Evolutionary conservation across 2,888 invertebrate species (phyloP).

Genomic region (Drosophila setosimentum): DNA sequence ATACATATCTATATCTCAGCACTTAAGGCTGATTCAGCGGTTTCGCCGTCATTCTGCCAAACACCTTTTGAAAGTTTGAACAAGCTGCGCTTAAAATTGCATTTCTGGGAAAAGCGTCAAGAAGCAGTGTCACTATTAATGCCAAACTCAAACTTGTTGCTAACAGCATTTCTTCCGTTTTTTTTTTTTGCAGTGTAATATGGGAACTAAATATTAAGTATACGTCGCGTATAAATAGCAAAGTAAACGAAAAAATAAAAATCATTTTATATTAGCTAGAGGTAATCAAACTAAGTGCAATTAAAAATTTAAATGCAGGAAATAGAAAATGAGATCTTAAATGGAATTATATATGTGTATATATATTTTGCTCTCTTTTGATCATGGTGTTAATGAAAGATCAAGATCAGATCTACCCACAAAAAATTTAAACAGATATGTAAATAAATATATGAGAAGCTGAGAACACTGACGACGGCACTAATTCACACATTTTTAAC

Average conservation of each 20-base stretch:
- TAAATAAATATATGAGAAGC: slow-evolving; percentile 2
- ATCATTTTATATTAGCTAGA: not conserved
- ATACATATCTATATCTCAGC: not conserved
- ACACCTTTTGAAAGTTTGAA: slow-evolving; percentile 9
- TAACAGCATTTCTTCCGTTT: not conserved
- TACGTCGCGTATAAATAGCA: slow-evolving; percentile 13
- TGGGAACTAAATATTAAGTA: slow-evolving; percentile 14
- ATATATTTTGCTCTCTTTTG: slow-evolving; percentile 14
- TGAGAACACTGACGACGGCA: slow-evolving; percentile 23
- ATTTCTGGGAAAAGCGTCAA: slow-evolving; percentile 34
- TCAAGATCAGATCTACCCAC: slow-evolving; percentile 48
- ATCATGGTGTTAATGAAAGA: slow-evolving; percentile 59
- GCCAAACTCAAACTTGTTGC: slow-evolving; percentile 20
- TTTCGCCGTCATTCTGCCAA: slow-evolving; percentile 44
- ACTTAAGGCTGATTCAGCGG: slow-evolving; percentile 38
- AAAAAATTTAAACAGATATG: slow-evolving; percentile 2
- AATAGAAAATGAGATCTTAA: slow-evolving; percentile 27
- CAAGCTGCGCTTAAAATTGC: slow-evolving; percentile 13
- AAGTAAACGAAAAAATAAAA: not conserved
- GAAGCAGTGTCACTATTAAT: not conserved
- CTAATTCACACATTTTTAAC: slow-evolving; percentile 56
- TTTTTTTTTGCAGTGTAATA: not conserved
- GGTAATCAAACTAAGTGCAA: slow-evolving; percentile 17
- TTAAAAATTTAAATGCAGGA: slow-evolving; percentile 42
- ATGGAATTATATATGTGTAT: slow-evolving; percentile 12